A percentile compares a stretch with the other conserved stretches of the same genome.
phyloP scores from a whole-genome alignment of 2,888 invertebrate species.

The Plebejus melissa region DNA sequence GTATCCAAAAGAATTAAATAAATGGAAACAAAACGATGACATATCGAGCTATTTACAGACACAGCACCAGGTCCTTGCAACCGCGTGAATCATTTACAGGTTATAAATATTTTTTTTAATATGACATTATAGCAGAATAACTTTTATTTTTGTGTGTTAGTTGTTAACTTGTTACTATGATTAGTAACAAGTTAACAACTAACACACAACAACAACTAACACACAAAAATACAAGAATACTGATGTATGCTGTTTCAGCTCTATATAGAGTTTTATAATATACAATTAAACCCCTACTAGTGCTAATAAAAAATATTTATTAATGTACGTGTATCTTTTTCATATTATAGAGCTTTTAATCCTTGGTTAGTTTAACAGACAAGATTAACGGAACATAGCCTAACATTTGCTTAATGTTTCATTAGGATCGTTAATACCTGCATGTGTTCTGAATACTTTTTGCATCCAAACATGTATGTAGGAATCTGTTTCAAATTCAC shows the following conservation, averaged over 20 bases:
- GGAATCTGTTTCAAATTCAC: slow-evolving; percentile 23
- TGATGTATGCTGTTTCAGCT: not conserved
- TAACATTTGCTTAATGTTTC: not conserved
- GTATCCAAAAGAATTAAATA: slow-evolving; percentile 23
- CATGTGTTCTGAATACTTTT: not conserved
- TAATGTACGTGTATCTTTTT: too few species aligned
- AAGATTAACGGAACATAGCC: too few species aligned
- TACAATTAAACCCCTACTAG: too few species aligned
- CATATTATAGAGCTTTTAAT: too few species aligned
- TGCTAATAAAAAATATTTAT: too few species aligned
- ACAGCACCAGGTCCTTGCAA: not conserved
- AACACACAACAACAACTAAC: too few species aligned
- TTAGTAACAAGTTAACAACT: too few species aligned
- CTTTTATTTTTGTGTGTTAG: not conserved
- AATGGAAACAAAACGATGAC: slow-evolving; percentile 27
- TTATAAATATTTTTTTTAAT: slow-evolving; percentile 15
- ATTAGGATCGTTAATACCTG: not conserved
- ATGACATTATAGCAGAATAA: not conserved
- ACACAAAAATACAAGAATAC: too few species aligned
- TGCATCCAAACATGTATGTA: slow-evolving; percentile 9
- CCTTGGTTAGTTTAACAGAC: too few species aligned
- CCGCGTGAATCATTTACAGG: slow-evolving; percentile 17
- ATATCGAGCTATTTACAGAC: slow-evolving; percentile 20
- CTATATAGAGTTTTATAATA: not conserved
- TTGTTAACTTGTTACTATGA: not conserved